phyloP scores from a whole-genome alignment of 2,888 invertebrate species.

The Lucinisca nassula region DNA sequence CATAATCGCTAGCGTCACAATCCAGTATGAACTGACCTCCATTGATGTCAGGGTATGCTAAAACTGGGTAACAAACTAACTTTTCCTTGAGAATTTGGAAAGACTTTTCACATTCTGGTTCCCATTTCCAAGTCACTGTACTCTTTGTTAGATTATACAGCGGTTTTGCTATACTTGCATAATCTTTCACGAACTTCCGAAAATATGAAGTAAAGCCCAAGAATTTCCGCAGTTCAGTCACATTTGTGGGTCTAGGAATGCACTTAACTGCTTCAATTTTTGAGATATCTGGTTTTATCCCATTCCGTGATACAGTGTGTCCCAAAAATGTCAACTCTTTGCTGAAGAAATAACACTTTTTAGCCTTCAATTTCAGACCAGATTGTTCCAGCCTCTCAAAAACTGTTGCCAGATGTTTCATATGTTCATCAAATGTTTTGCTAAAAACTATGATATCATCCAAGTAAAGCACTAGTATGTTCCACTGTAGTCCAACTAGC shows the following conservation, averaged over 20 bases:
- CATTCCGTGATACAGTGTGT: slow-evolving; percentile 48
- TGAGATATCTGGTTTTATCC: slow-evolving; percentile 33
- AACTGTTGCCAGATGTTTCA: slow-evolving; percentile 44
- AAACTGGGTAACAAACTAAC: slow-evolving; percentile 41
- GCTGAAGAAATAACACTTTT: slow-evolving; percentile 57
- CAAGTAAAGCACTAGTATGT: slow-evolving; percentile 65
- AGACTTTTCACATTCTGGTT: no score
- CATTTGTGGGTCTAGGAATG: slow-evolving; percentile 35
- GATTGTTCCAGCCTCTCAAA: slow-evolving; percentile 52
- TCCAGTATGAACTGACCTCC: slow-evolving; percentile 62
- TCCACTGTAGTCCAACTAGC: slow-evolving; percentile 54
- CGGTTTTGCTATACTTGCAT: slow-evolving; percentile 15
- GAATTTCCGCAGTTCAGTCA: slow-evolving; percentile 41
- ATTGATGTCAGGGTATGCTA: slow-evolving; percentile 58
- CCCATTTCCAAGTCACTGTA: no score
- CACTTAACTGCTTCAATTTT: slow-evolving; percentile 48
- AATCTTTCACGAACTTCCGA: slow-evolving; percentile 34
- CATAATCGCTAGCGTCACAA: slow-evolving; percentile 66
- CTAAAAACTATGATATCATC: slow-evolving; percentile 67
- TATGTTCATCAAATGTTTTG: slow-evolving; percentile 52
- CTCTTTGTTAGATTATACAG: no score
- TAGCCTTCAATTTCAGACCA: slow-evolving; percentile 54
- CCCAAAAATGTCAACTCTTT: slow-evolving; percentile 50
- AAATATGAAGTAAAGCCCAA: slow-evolving; percentile 60
- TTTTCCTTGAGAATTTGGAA: slow-evolving; percentile 31